Base-by-base conservation (phyloP, 2,797 vertebrate species). In the Hoplostethus mediterraneus region DNA sequence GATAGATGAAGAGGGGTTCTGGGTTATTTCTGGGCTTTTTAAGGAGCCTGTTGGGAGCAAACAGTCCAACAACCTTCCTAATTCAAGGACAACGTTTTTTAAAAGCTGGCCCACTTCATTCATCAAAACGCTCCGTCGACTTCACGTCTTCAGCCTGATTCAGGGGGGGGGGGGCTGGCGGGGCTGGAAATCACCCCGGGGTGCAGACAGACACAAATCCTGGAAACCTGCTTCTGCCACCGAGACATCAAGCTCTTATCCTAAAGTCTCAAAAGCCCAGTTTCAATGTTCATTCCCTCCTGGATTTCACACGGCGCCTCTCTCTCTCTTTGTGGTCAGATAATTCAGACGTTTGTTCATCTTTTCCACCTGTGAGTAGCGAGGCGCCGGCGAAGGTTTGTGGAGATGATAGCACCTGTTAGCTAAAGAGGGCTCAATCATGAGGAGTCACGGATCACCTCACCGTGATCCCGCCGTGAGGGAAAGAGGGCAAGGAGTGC, bases 341-440 rank as follows among this genome's bases (percentile, higher is more conserved):
- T 84, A 64, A 89, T 89, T 89, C 71, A 79, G 77, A 83, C 85
- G 84, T 88, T 88, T 85, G 85, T 84, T 90, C 82, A 69, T 80
- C 76, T 84, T 77, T 73, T 75, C 61, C 47, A 66, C 75, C 55
- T 58, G n/a, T 16, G 75, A 80, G 67, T 21, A 53, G 66, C 5
- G 28, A 58, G 75, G 47, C 10, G 33, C 31, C 1, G 30, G 62
- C 44, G 3, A 54, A 71, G 78, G 76, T 88, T 88, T 88, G 75
- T 75, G 42, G 63, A 83, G 82, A 85, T 85, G 83, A 91, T 86
- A 69, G 78, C 81, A 82, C 79, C 86, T 85, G 83, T 90, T 91
- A 90, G 81, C 73, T 72, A 81, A 89, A 85, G 83, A 84, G 70
- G 80, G 73, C 81, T 87, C 83, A 81, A 85, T 89, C 87, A 84